Percentiles rank a stretch among this genome's conserved stretches.
These are phyloP conservation scores for Caloenas nicobarica DNA, from an alignment of 2,113 vertebrate species.

Conservation along the genomic window DNA sequence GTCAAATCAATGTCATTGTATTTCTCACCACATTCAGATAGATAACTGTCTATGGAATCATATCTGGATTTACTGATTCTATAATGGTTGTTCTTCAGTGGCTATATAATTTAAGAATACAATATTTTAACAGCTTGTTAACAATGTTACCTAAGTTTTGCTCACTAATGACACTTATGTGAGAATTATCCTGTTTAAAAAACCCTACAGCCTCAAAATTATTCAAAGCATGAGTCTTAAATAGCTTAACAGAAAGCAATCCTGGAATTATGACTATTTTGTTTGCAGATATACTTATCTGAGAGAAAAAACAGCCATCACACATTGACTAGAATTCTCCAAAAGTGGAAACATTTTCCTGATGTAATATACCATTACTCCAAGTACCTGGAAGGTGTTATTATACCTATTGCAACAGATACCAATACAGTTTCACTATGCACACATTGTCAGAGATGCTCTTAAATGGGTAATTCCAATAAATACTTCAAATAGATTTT, in stretches of 20 bases:
- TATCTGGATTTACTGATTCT: constrained; percentile 97
- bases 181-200: constrained; percentile 52
- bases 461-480: not conserved
- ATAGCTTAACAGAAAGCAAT: not conserved
- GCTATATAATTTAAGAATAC: constrained; percentile 80
- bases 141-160: constrained; percentile 50
- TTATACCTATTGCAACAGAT: not conserved
- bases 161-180: constrained; percentile 51
- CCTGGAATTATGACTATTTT: not conserved
- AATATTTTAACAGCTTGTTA: constrained; percentile 69
- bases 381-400: not conserved
- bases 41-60: constrained; percentile 98
- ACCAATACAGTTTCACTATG: not conserved
- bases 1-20: constrained; percentile 98
- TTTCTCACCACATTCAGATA: constrained; percentile 94
- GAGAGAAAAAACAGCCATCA: not conserved
- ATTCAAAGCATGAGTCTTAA: not conserved
- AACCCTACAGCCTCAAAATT: not conserved
- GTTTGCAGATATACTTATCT: not conserved
- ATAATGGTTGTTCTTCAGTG: constrained; percentile 92
- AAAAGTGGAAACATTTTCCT: not conserved
- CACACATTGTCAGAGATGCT: not conserved
- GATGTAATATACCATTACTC: not conserved
- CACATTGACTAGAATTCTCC: not conserved
- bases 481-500: not conserved